A percentile compares a stretch with the other conserved stretches of the same genome.
phyloP scores from a whole-genome alignment of 2,888 invertebrate species.

The Lampropteryx suffumata region DNA sequence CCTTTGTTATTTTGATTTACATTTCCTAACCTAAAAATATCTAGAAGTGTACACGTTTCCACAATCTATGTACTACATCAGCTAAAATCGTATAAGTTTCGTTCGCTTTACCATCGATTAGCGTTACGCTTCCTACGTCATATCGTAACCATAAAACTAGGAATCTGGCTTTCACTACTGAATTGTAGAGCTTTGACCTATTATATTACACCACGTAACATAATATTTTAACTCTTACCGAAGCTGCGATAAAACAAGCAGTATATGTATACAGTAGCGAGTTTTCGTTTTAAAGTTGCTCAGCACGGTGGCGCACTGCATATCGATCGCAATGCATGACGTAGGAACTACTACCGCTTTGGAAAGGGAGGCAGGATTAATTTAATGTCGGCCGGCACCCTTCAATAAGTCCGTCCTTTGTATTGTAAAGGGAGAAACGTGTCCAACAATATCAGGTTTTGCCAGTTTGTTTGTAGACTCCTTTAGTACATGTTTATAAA shows the following conservation, averaged over 20 bases:
- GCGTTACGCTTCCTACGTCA: neutral
- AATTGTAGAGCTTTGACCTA: slow-evolving; percentile 16
- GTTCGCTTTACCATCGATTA: slow-evolving; percentile 2
- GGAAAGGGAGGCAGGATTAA: slow-evolving; percentile 13
- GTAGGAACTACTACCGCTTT: slow-evolving; percentile 39
- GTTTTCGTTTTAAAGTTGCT: slow-evolving; percentile 13
- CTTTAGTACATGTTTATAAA: slow-evolving; percentile 12
- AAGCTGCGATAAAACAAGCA: slow-evolving; percentile 8
- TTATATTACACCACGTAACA: neutral
- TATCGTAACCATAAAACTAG: slow-evolving; percentile 1
- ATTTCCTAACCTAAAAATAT: slow-evolving; percentile 1
- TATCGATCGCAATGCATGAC: slow-evolving; percentile 56
- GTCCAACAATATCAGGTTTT: slow-evolving; percentile 10
- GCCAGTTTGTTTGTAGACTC: slow-evolving; percentile 3
- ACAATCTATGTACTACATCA: neutral
- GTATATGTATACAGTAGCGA: slow-evolving; percentile 11
- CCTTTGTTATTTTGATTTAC: slow-evolving; percentile 2
- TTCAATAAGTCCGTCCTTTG: slow-evolving; percentile 25
- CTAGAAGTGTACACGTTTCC: neutral
- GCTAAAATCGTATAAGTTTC: neutral
- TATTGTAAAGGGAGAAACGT: slow-evolving; percentile 22
- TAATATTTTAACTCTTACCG: neutral
- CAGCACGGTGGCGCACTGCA: slow-evolving; percentile 35
- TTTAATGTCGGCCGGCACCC: slow-evolving; percentile 29
- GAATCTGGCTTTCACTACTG: slow-evolving; percentile 1